phyloP scores from a whole-genome alignment of 2,113 vertebrate genomes.

The Cnemophilus loriae region DNA sequence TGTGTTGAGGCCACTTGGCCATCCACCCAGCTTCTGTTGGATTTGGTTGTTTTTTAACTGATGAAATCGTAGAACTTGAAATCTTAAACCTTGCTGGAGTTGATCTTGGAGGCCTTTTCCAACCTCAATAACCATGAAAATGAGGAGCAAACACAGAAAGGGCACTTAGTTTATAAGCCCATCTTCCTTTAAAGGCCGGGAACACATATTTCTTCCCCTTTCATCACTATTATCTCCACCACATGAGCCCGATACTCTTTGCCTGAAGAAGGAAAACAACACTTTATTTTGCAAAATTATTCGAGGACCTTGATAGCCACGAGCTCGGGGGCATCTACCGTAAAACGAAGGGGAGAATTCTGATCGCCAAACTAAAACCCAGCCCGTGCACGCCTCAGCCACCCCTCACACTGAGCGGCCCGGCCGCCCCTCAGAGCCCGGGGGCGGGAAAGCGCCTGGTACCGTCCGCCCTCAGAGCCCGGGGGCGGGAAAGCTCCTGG shows the following conservation, averaged over 20 bases:
- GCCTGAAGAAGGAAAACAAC: not conserved
- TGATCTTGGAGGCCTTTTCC: not conserved
- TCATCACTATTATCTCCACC: not conserved
- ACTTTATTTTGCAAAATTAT: not conserved
- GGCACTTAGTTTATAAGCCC: not conserved
- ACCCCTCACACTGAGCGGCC: not conserved
- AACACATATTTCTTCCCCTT: not conserved
- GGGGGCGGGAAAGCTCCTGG: fast-evolving
- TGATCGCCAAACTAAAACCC: not conserved
- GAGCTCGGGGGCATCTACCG: not conserved
- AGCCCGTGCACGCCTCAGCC: fast-evolving
- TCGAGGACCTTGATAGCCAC: not conserved
- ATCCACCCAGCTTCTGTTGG: not conserved
- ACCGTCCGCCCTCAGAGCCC: not conserved
- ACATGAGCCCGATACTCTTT: not conserved
- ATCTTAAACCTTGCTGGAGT: not conserved
- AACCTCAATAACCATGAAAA: not conserved
- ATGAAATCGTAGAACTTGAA: not conserved
- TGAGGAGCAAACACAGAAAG: not conserved
- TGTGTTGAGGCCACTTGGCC: not conserved
- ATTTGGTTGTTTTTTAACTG: not conserved
- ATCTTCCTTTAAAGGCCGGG: not conserved
- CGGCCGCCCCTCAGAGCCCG: not conserved
- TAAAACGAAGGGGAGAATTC: not conserved
- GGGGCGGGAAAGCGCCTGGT: fast-evolving